phyloP scores from a whole-genome alignment of 53 echinoderm and acorn worm genomes.

The Mesocentrotus franciscanus region DNA sequence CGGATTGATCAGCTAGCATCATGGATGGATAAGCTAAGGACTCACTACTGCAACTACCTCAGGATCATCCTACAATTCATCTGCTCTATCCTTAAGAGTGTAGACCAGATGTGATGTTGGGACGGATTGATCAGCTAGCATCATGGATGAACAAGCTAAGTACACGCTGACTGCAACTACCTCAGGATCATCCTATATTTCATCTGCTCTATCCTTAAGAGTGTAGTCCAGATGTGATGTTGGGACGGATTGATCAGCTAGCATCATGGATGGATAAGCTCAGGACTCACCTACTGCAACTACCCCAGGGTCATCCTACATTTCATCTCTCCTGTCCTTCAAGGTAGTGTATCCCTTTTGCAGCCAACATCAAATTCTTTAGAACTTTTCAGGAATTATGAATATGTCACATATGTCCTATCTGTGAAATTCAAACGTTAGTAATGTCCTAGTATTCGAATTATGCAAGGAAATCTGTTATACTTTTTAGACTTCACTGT shows the following conservation, averaged over 20 bases:
- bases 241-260: not conserved
- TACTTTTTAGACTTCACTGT: no score
- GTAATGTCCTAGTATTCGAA: no score
- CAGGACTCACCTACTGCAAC: not conserved
- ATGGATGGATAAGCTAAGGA: constrained; percentile 42
- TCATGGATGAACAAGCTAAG: not conserved
- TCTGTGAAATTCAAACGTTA: no score
- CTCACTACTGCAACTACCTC: not conserved
- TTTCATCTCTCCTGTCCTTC: not conserved
- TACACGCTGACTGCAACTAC: not conserved
- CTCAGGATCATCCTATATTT: not conserved
- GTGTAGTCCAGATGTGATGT: not conserved
- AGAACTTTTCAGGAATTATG: no score
- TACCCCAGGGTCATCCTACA: not conserved
- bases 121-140: not conserved
- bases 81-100: not conserved
- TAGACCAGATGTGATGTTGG: not conserved
- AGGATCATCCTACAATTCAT: no score
- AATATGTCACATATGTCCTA: no score
- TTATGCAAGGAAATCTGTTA: no score
- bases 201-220: not conserved
- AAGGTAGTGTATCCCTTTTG: no score
- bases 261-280: not conserved
- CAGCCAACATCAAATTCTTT: no score
- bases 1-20: constrained; percentile 12